Evolutionary conservation across 2,797 vertebrate species (phyloP), one percentile per base, ranked within the genome.

Genomic region (Mormyrus hasselquistii): DNA sequence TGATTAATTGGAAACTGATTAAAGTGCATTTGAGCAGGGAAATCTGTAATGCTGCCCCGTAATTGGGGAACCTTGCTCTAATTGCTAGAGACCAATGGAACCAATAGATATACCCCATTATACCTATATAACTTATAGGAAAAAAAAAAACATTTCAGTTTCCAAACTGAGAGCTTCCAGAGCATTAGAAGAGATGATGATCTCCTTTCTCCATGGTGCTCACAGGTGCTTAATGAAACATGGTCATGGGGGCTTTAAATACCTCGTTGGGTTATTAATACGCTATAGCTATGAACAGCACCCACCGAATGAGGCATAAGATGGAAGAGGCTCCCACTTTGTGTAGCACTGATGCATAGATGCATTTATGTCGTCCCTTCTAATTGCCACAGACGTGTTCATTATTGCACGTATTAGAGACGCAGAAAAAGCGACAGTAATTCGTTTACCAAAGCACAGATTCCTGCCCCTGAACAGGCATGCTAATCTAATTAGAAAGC

Each of bases 401-500:
- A 96, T 97, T 98, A 97, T 98, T 98, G 97, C 97, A 98, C 98
- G 98, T 98, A 97, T 97, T 97, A 97, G 97, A 96, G 96, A 96
- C 97, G 95, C 93, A 94, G 96, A 96, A 97, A 96, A 94, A 96
- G 95, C 95, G 96, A 95, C 96, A 95, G 97, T 96, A 97, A 97
- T 97, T 97, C 96, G 95, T 97, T 97, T 96, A 96, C 97, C 96
- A 95, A 95, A 96, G 95, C 95, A 95, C 95, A 96, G 96, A 96
- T 97, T 97, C 97, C 96, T 93, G 96, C 96, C 93, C 96, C 97
- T 96, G 96, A 95, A 96, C 97, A 96, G 96, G 97, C 97, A 95
- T 96, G 97, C 98, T 99, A 98, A 99, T 99, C 98, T 99, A 99
- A 99, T 99, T 99, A 99, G 97, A 97, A 98, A 98, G 97, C 97